These are phyloP conservation scores for Conus betulinus DNA, from an alignment of 1,140 invertebrate species.

Conservation along the genomic window DNA sequence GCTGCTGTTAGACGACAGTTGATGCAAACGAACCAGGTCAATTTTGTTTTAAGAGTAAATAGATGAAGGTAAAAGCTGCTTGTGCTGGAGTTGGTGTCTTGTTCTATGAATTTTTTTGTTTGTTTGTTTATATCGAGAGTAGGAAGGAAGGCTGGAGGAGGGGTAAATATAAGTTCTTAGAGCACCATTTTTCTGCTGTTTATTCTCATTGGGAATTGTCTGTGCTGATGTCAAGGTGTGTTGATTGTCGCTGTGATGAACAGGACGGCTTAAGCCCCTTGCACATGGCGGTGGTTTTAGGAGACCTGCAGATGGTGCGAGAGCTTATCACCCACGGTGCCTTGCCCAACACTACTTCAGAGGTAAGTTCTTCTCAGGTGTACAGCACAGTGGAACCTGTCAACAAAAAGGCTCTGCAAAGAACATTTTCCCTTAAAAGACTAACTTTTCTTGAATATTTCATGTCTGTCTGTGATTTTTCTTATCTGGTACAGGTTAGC, in stretches of 20 bases:
- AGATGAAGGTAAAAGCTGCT: not conserved
- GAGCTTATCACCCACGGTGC: conserved; percentile 35
- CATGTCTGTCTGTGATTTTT: not conserved
- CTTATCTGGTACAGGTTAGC: no score
- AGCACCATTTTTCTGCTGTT: no score
- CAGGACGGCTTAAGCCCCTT: conserved; percentile 31
- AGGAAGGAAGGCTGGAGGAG: no score
- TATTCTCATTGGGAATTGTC: no score
- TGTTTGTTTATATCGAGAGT: no score
- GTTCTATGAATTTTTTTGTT: no score
- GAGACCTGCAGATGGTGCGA: conserved; percentile 32
- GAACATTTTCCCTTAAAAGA: not conserved
- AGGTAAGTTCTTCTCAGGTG: not conserved
- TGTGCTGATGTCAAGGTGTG: no score
- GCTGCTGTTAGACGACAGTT: no score
- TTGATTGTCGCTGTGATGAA: not conserved
- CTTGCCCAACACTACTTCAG: conserved; percentile 27
- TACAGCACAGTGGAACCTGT: no score
- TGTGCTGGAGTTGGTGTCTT: not conserved
- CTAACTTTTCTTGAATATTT: not conserved
- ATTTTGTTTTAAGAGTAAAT: not conserved
- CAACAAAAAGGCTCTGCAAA: no score
- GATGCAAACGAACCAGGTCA: no score
- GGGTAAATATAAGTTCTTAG: no score
- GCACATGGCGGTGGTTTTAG: conserved; percentile 27